Conservation (phyloP, 2,113 vertebrate genomes). For the Alligator mississippiensis region DNA sequence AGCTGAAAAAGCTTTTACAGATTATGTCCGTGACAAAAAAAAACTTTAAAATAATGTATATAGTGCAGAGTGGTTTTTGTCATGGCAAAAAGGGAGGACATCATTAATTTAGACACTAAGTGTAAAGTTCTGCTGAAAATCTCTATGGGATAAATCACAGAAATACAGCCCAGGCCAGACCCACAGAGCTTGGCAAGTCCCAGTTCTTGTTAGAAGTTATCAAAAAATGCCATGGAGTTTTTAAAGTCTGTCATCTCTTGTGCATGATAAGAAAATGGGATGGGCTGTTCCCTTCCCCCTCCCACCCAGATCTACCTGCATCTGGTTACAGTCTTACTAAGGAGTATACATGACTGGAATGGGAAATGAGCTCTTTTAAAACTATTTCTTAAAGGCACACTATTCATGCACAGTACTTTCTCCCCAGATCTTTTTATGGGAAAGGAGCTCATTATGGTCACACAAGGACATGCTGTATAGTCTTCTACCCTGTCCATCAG, state of each 20-base stretch:
- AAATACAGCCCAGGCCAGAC: slow-evolving; percentile 70
- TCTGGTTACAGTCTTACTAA: slow-evolving; percentile 70
- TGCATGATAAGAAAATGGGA: slow-evolving; percentile 72
- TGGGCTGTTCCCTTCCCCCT: slow-evolving; percentile 59
- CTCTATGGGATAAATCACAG: slow-evolving; percentile 70
- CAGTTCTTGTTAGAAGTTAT: slow-evolving; percentile 72
- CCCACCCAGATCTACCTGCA: slow-evolving; percentile 51
- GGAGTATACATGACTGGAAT: slow-evolving; percentile 67
- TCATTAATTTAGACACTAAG: slow-evolving; percentile 78
- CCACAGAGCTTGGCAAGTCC: slow-evolving; percentile 72
- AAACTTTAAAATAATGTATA: slow-evolving; percentile 78
- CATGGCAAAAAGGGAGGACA: slow-evolving; percentile 68
- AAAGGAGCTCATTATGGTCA: slow-evolving; percentile 67
- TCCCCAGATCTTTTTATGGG: slow-evolving; percentile 67
- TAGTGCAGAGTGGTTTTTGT: slow-evolving; percentile 71
- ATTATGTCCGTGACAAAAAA: slow-evolving; percentile 60
- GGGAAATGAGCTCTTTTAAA: slow-evolving; percentile 68
- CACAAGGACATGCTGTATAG: slow-evolving; percentile 71
- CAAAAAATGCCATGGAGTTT: slow-evolving; percentile 71
- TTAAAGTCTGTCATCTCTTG: slow-evolving; percentile 69
- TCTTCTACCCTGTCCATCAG: slow-evolving; percentile 74
- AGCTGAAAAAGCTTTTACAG: slow-evolving; percentile 78
- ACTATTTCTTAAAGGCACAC: slow-evolving; percentile 67
- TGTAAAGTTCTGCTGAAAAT: slow-evolving; percentile 75
- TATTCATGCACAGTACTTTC: slow-evolving; percentile 66